phyloP scores from a whole-genome alignment of 2,113 vertebrate genomes.

The Heterotis niloticus region DNA sequence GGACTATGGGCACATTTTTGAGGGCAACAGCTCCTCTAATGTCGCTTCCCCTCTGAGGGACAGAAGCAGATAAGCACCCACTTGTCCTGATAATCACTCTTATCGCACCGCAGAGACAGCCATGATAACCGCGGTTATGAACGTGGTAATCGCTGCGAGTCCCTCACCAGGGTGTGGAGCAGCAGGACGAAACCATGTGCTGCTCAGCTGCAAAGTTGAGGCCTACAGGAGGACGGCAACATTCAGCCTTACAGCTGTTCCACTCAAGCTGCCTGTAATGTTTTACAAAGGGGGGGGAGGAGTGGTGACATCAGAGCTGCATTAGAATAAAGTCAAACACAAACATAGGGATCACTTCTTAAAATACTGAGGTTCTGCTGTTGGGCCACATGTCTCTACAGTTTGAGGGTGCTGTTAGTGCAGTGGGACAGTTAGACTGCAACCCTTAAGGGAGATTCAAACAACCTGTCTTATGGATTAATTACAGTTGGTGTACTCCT shows the following conservation, averaged over 20 bases:
- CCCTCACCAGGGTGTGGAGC: slow-evolving; percentile 43
- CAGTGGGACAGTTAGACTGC: slow-evolving; percentile 7
- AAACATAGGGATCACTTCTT: slow-evolving; percentile 15
- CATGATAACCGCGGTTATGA: slow-evolving; percentile 53
- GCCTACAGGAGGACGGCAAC: slow-evolving; percentile 34
- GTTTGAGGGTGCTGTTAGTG: slow-evolving; percentile 10
- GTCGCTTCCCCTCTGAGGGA: slow-evolving; percentile 52
- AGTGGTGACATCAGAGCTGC: slow-evolving; percentile 7
- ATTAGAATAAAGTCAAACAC: slow-evolving; percentile 22
- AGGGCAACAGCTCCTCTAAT: slow-evolving; percentile 42
- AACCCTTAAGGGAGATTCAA: no score
- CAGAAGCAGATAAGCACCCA: slow-evolving; percentile 54
- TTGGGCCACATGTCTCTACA: slow-evolving; percentile 7
- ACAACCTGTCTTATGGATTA: no score
- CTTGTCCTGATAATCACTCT: slow-evolving; percentile 57
- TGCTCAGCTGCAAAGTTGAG: slow-evolving; percentile 42
- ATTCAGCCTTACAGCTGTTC: not conserved
- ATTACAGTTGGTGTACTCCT: no score
- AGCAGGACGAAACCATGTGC: slow-evolving; percentile 48
- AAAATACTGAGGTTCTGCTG: slow-evolving; percentile 8
- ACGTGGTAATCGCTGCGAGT: slow-evolving; percentile 56
- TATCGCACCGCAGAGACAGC: slow-evolving; percentile 56
- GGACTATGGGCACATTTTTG: slow-evolving; percentile 32
- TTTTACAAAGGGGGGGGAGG: slow-evolving; percentile 1
- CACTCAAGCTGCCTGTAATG: slow-evolving; percentile 2